These are phyloP conservation scores for Drosophila murphyi DNA, from an alignment of 1,140 invertebrate species.

Conservation along the genomic window DNA sequence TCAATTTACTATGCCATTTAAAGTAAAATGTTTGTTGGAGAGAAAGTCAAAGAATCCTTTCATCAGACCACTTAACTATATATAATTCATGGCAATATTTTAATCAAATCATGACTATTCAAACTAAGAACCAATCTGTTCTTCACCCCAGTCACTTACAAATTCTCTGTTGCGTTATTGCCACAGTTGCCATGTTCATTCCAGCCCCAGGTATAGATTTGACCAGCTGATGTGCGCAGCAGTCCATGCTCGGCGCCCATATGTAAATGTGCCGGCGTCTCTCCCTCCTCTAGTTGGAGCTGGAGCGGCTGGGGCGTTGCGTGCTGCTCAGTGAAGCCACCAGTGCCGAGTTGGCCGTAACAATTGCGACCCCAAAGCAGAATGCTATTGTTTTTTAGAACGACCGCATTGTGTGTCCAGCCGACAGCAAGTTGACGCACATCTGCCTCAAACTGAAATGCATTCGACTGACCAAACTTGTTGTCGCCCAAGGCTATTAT, in stretches of 20 bases:
- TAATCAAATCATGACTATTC: too few species aligned
- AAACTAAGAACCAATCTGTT: not conserved
- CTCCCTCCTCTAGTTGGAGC: conserved; percentile 48
- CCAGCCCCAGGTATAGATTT: conserved; percentile 93
- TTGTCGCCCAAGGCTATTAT: conserved; percentile 91
- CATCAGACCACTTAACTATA: too few species aligned
- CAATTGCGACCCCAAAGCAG: conserved; percentile 92
- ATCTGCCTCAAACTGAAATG: conserved; percentile 73
- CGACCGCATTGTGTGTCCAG: conserved; percentile 90
- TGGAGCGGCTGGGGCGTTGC: conserved; percentile 57
- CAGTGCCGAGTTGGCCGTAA: conserved; percentile 89
- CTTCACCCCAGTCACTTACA: conserved; percentile 71
- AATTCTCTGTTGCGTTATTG: conserved; percentile 87
- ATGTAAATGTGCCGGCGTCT: conserved; percentile 85
- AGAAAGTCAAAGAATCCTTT: too few species aligned
- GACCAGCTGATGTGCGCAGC: conserved; percentile 85
- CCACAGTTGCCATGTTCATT: conserved; percentile 96
- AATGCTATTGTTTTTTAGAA: conserved; percentile 87
- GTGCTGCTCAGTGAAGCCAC: conserved; percentile 52
- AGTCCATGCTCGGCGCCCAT: conserved; percentile 93
- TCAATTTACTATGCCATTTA: too few species aligned
- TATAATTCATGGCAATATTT: too few species aligned
- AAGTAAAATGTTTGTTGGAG: too few species aligned
- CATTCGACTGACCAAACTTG: conserved; percentile 88
- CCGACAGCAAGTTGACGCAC: conserved; percentile 87